Evolutionary conservation across 2,113 vertebrate species (phyloP), one percentile per base, ranked within the genome.

Genomic region (Rhinoderma darwinii): DNA sequence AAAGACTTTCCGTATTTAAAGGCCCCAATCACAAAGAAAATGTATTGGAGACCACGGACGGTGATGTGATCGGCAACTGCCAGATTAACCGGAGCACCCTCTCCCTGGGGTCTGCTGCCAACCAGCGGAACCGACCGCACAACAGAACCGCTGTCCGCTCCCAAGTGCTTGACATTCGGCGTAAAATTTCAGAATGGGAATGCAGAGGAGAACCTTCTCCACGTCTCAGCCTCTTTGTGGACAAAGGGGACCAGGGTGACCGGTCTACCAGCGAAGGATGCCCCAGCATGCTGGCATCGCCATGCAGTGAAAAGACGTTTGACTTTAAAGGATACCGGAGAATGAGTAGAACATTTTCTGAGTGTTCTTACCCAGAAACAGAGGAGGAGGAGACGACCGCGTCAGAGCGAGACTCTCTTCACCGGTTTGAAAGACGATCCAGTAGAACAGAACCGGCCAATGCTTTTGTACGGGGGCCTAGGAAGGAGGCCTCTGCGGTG

Each of bases 131-230:
- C 37, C 87, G 96, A 39, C 96, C 97, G n/a, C 91, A 94, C 82
- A 94, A 94, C 89, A 91, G 93, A 74, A 86, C 93, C 0, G 93
- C 94, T 0, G 70, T 94, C n/a, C 94, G 95, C 87, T 91, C 95
- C 12, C 95, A 96, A 84, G 94, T 92, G 0, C 89, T 94, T 86
- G 93, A 96, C 86, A 97, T 99, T 91, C 94, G 96, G 90, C 97
- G 96, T 93, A 98, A 98, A 93, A 98, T 99, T 91, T 96, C 97
- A 86, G 96, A 97, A 98, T 99, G 98, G 98, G 98, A 99, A 90
- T 96, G 96, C 92, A 96, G 96, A 84, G 94, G 92, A 86, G 96
- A 95, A 88, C 79, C 90, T 47, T 92, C 94, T 20, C 95, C 97
- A 95, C 97, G 96, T 91, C 96, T 93, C 91, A 97, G 94, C 74